These are phyloP conservation scores for Ciconia nigra DNA, from an alignment of 2,797 vertebrate genomes.

Conservation along the genomic window DNA sequence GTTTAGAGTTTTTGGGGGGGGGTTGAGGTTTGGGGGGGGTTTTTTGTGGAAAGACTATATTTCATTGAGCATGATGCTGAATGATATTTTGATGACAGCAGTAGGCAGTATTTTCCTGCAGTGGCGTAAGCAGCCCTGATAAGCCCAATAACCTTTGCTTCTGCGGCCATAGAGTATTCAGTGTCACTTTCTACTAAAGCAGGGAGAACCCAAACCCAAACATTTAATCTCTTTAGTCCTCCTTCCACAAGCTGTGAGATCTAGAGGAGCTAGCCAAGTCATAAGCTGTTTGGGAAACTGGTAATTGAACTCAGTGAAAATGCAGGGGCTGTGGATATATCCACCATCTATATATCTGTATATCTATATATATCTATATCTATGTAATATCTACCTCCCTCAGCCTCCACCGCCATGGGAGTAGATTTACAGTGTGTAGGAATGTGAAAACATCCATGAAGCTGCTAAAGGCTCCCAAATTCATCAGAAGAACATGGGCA, in stretches of 20 bases:
- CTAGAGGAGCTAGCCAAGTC: neutral
- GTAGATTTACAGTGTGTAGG: neutral
- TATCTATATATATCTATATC: accelerated
- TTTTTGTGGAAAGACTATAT: neutral
- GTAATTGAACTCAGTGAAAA: neutral
- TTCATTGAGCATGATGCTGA: neutral
- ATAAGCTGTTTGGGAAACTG: neutral
- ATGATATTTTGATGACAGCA: neutral
- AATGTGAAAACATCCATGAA: neutral
- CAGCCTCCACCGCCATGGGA: neutral
- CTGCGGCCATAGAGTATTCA: neutral
- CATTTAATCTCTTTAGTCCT: neutral
- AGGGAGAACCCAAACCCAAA: neutral
- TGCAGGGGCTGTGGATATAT: neutral
- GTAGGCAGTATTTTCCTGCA: neutral
- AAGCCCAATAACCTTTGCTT: neutral
- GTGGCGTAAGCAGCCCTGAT: neutral
- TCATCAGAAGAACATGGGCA: neutral
- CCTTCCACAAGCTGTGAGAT: neutral
- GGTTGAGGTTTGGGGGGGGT: accelerated
- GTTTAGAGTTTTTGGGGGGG: neutral
- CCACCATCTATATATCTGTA: neutral
- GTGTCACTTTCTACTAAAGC: neutral
- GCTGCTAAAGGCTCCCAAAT: neutral
- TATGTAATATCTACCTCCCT: neutral